Conservation (phyloP, 2,797 vertebrate genomes). For the Neomorphus geoffroyi region DNA sequence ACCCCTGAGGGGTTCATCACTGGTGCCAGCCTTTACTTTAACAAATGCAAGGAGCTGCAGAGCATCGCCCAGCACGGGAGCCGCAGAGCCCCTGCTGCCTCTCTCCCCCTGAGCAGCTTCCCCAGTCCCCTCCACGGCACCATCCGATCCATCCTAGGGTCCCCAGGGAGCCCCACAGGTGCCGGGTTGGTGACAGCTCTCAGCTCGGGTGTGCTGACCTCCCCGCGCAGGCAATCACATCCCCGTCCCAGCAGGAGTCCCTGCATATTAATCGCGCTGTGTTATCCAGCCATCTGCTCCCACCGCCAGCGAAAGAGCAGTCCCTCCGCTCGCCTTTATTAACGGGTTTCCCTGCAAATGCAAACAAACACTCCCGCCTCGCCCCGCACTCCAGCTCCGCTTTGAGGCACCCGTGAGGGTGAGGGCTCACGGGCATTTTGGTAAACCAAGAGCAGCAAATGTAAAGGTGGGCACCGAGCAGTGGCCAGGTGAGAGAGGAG, state of each 20-base stretch:
- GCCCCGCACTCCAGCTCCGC: not conserved
- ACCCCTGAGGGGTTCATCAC: not conserved
- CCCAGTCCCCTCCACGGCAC: not conserved
- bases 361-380: conserved; percentile 36
- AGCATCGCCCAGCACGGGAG: rapidly evolving
- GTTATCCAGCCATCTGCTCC: conserved; percentile 56
- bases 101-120: not conserved
- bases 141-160: not conserved
- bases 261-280: conserved; percentile 15
- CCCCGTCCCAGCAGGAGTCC: not conserved
- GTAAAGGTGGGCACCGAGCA: not conserved
- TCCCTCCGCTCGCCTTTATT: conserved; percentile 42
- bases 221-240: not conserved
- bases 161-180: not conserved
- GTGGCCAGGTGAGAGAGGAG: not conserved
- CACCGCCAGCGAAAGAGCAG: conserved; percentile 38
- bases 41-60: not conserved
- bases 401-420: not conserved
- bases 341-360: conserved; percentile 50
- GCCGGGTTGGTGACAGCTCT: not conserved
- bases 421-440: not conserved
- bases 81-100: not conserved
- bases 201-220: not conserved
- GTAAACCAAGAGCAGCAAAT: not conserved
- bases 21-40: not conserved